Conservation (phyloP, 2,113 vertebrate genomes). For the Anser brachyrhynchus region DNA sequence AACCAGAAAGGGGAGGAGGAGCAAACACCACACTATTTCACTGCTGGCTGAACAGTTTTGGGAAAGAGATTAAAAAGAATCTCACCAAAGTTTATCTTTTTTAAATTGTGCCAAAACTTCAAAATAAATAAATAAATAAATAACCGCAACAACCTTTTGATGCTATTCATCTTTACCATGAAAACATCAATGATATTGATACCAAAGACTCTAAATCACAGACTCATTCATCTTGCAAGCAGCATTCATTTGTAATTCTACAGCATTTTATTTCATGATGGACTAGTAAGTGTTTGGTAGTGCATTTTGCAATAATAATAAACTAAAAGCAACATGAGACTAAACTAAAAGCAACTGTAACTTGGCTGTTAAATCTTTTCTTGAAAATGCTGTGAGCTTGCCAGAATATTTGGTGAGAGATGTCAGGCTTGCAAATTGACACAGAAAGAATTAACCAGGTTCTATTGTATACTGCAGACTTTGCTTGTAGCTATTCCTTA, state of each 20-base stretch:
- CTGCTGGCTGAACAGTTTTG: neutral
- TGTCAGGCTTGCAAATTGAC: slow-evolving; percentile 10
- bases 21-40: neutral
- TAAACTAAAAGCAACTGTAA: slow-evolving; percentile 56
- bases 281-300: slow-evolving; percentile 22
- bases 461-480: neutral
- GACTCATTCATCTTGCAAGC: neutral
- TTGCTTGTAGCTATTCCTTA: neutral
- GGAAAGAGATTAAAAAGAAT: neutral
- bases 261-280: slow-evolving; percentile 15
- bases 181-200: neutral
- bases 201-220: neutral
- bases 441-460: neutral
- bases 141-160: neutral
- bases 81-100: neutral
- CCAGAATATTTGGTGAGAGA: slow-evolving; percentile 31
- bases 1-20: neutral
- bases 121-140: neutral
- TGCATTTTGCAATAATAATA: slow-evolving; percentile 57
- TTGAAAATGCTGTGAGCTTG: slow-evolving; percentile 42
- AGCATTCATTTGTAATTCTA: neutral
- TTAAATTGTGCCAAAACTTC: neutral
- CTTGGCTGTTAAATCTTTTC: slow-evolving; percentile 62
- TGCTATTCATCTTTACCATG: neutral
- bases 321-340: slow-evolving; percentile 59